Conservation (phyloP, 2,797 vertebrate species). For the Enteromius unitaeniatus region DNA sequence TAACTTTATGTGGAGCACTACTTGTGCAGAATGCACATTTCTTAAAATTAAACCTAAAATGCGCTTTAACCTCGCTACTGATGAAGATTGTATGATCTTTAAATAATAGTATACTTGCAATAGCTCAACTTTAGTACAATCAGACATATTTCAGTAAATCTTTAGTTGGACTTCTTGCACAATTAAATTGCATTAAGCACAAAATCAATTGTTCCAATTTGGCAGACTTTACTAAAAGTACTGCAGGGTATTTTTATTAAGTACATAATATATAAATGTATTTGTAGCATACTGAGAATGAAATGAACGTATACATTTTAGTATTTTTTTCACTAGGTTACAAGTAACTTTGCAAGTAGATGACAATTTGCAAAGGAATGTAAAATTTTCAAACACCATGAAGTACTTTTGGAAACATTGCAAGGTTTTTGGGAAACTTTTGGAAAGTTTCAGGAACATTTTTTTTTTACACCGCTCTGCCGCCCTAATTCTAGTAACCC, state of each 20-base stretch:
- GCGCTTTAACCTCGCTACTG: not conserved
- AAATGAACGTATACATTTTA: too few relatives aligned
- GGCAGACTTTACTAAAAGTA: not conserved
- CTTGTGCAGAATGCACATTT: not conserved
- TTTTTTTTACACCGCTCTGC: not conserved
- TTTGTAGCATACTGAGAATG: too few relatives aligned
- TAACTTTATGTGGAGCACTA: not conserved
- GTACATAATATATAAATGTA: not conserved
- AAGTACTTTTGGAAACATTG: not conserved
- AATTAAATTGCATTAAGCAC: not conserved
- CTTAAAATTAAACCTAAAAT: not conserved
- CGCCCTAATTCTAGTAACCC: not conserved
- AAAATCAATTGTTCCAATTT: not conserved
- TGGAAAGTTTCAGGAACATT: not conserved
- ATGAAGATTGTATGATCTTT: not conserved
- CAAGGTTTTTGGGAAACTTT: not conserved
- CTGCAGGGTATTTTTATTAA: not conserved
- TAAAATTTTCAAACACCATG: not conserved
- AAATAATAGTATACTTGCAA: not conserved
- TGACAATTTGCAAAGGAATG: not conserved
- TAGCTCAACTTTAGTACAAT: not conserved
- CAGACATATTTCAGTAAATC: not conserved
- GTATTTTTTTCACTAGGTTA: not conserved
- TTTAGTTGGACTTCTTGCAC: too few relatives aligned
- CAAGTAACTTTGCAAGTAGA: not conserved